Conservation (phyloP, 1,140 invertebrate genomes). For the Lithobius niger region DNA sequence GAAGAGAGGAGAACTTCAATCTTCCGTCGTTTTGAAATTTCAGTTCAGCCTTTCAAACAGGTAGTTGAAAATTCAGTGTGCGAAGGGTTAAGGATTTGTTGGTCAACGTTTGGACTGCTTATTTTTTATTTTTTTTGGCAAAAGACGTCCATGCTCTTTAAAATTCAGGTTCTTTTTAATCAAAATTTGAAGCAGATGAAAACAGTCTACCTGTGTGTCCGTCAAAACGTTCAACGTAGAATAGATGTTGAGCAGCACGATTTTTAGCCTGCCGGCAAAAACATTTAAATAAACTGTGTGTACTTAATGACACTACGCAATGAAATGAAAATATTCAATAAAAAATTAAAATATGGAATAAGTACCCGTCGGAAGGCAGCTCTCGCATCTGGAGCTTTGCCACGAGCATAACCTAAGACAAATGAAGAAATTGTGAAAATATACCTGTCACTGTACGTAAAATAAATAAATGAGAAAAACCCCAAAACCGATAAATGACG, state of each 20-base stretch:
- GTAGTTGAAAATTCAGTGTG: too few relatives aligned
- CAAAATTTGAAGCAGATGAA: background rate
- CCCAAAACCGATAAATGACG: conserved; percentile 1
- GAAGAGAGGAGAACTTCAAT: too few relatives aligned
- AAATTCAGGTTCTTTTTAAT: background rate
- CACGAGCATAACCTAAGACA: conserved; percentile 54
- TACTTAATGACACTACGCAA: background rate
- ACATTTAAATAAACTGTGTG: background rate
- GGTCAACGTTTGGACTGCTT: too few relatives aligned
- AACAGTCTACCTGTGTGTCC: conserved; percentile 67
- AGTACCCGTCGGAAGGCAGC: conserved; percentile 42
- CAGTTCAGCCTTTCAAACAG: too few relatives aligned
- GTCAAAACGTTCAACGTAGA: conserved; percentile 65
- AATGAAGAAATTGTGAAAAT: too few relatives aligned
- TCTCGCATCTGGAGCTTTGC: conserved; percentile 48
- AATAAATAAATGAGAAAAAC: too few relatives aligned
- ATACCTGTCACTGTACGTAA: too few relatives aligned
- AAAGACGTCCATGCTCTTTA: too few relatives aligned
- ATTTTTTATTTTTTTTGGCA: too few relatives aligned
- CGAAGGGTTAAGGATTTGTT: too few relatives aligned
- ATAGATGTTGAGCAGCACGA: conserved; percentile 68
- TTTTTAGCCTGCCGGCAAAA: conserved; percentile 52
- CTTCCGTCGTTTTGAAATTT: too few relatives aligned
- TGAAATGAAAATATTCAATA: background rate
- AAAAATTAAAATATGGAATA: too few relatives aligned